These are phyloP conservation scores for Lipotes vexillifer DNA, from an alignment of 2,113 vertebrate species.

Conservation along the genomic window DNA sequence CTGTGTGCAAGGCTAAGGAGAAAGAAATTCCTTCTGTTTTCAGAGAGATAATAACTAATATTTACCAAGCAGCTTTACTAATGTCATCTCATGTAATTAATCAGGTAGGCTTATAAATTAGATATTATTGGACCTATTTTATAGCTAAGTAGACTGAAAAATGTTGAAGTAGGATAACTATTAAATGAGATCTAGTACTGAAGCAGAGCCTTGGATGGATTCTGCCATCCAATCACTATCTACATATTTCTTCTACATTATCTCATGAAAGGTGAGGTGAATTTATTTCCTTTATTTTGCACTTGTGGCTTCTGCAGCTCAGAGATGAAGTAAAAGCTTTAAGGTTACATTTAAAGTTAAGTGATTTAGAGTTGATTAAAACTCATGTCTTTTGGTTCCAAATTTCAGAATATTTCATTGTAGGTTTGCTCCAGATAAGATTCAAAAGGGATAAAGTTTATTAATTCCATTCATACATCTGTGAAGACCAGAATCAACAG, in stretches of 20 bases:
- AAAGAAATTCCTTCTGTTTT: background rate
- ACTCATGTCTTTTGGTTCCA: background rate
- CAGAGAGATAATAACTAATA: background rate
- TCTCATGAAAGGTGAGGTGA: background rate
- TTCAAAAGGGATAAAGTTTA: background rate
- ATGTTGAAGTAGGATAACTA: background rate
- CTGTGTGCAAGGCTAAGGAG: background rate
- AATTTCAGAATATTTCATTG: background rate
- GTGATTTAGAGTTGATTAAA: background rate
- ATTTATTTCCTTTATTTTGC: background rate
- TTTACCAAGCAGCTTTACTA: background rate
- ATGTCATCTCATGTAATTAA: background rate
- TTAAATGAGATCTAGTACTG: background rate
- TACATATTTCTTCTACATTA: background rate
- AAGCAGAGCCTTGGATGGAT: background rate
- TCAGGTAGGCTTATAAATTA: background rate
- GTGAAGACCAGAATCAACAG: background rate
- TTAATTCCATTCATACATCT: background rate
- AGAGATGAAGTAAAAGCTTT: background rate
- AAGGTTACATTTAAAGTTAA: background rate
- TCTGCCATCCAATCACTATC: background rate
- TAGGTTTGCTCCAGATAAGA: background rate
- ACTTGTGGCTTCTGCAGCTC: background rate
- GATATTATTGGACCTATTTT: background rate
- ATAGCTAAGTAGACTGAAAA: background rate